Conservation (phyloP, 2,113 vertebrate genomes). For the Indri indri region DNA sequence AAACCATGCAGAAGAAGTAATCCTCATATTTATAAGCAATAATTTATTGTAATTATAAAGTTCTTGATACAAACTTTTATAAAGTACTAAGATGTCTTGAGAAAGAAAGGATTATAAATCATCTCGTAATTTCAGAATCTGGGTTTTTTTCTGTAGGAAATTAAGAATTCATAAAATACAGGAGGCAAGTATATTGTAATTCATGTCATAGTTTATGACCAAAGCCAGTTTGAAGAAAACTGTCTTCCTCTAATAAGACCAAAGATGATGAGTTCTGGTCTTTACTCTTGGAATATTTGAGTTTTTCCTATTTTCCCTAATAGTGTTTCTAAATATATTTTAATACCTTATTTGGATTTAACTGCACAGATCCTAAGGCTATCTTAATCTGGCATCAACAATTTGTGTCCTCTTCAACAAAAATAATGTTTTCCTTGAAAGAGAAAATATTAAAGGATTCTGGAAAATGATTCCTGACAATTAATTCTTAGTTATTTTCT, state of each 20-base stretch:
- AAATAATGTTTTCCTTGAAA: slow-evolving; percentile 31
- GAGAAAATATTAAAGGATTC: slow-evolving; percentile 35
- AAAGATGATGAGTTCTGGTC: background rate
- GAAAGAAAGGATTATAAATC: background rate
- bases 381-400: background rate
- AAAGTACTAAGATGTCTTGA: background rate
- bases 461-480: slow-evolving; percentile 62
- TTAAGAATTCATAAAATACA: background rate
- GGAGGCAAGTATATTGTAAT: background rate
- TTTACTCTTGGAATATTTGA: background rate
- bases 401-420: background rate
- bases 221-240: background rate
- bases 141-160: background rate
- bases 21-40: background rate
- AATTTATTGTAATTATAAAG: background rate
- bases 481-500: slow-evolving; percentile 87
- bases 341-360: background rate
- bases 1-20: slow-evolving; percentile 20
- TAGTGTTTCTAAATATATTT: background rate
- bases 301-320: background rate
- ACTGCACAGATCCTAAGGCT: background rate
- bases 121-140: background rate
- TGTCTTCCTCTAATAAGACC: background rate
- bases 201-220: background rate
- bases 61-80: background rate